Evolutionary conservation across 1,140 invertebrate genomes (phyloP), one percentile per base, ranked within the genome.

Genomic region (Rhyzopertha dominica): DNA sequence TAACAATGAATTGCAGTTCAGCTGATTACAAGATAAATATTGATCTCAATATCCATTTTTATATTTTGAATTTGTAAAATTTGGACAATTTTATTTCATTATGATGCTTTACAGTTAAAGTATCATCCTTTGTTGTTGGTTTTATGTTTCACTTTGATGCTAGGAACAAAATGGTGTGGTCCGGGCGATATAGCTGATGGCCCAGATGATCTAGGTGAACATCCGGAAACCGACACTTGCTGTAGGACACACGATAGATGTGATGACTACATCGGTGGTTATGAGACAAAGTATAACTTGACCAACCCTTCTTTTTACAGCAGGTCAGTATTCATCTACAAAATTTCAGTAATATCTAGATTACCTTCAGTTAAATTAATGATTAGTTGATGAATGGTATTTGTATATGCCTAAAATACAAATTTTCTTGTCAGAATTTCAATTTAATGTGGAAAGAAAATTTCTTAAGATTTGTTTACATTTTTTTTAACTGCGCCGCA

Each of bases 181-280:
- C 71, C 77, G 2, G 89, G 89, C 2, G 82, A 87, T 59, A 70
- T 79, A 10, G 81, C 87, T 0, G 61, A 73, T 16, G 68, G 74
- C 53, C 79, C 79, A 50, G 68, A 84, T 18, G 84, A 90, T 56
- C 66, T 90, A 4, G 88, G 88, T 1, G 43, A 60, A 5, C 74
- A 75, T 22, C 58, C 60, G 8, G 77, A 82, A 29, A 78, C 84
- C 0, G 88, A 91, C 59, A 76, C 67, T 20, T 91, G 88, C 58
- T 92, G 87, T 64, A 69, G 87, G 1, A 73, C 72, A 0, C 88
- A 90, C 53, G 87, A 90, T 63, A 70, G 79, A 45, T 90, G 87
- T 56, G 59, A 70, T 1, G 82, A 83, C 34, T 63, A 75, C 22
- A 80, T 87, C 12, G 64, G 68, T 23, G 71, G 77, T 1, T 70